Base-by-base conservation (phyloP, 2,888 invertebrate genomes). In the Abrostola triplasia region DNA sequence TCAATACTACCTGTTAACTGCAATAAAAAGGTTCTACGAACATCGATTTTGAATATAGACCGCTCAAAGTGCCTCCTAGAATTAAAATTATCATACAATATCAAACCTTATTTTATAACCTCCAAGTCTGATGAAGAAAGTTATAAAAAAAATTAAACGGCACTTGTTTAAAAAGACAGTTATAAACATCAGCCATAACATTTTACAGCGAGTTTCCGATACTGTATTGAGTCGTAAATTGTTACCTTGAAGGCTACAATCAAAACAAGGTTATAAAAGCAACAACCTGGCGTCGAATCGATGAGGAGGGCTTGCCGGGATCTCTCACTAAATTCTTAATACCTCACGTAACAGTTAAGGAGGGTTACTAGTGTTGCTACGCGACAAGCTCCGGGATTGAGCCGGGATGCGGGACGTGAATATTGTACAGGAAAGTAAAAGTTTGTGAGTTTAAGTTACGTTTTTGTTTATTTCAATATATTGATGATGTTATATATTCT, bases 321-420 rank as follows among this genome's bases (percentile, higher is more conserved):
- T 83, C 84, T 84, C 82, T 84, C 87, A 84, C 92, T 94, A 92
- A 94, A 94, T 94, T 93, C 92, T 92, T 94, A 94, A 94, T 93
- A 93, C 94, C 93, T 91, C 93, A 94, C 94, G 93, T 93, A 93
- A 92, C 92, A 85, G 90, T 88, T 87, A 85, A 91, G 92, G 91
- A 90, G 88, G 89, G 87, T 84, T 88, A 88, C 62, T 79, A 79
- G 79, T 80, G 78, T 74, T 79, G 79, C 76, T 74, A 79, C 69
- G 70, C 74, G 72, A 79, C 70, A 56, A 66, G 36, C 42, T 35
- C 65, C 62, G 65, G 65, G 56, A 73, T 59, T 59, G 60, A 52
- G 64, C 67, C 60, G 47, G 41, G 37, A 79, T 72, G 70, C 77
- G 87, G 83, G 81, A 76, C 55, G 48, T 52, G 64, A 48, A 55